Evolutionary conservation across 2,888 invertebrate genomes (phyloP).

Genomic region (Acanthopleura granulata): DNA sequence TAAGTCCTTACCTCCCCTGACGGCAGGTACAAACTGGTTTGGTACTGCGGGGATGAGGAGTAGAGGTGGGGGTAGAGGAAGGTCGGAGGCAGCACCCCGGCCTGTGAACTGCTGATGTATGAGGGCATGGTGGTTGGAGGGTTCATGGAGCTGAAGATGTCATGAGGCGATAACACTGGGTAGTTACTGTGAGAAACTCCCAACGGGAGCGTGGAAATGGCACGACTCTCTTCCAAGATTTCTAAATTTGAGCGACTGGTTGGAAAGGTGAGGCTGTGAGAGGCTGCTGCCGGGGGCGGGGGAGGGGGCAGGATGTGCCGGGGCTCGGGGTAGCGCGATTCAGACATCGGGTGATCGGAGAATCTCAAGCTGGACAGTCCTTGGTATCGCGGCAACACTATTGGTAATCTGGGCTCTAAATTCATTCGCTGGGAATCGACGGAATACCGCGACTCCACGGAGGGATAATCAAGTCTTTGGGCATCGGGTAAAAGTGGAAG

Average conservation of each 20-base stretch:
- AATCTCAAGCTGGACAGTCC: conserved; percentile 9
- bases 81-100: conserved; percentile 57
- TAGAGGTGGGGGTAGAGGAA: conserved; percentile 67
- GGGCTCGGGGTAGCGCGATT: conserved; percentile 40
- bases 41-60: conserved; percentile 54
- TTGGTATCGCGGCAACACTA: conserved; percentile 45
- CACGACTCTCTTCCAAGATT: conserved; percentile 55
- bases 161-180: conserved; percentile 48
- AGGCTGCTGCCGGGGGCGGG: conserved; percentile 31
- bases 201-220: conserved; percentile 46
- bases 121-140: conserved; percentile 40
- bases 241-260: conserved; percentile 53
- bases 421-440: conserved; percentile 32
- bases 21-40: conserved; percentile 48
- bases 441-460: conserved; percentile 39
- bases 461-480: conserved; percentile 40
- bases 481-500: conserved; percentile 46
- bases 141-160: conserved; percentile 43
- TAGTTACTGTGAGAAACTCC: conserved; percentile 37
- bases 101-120: conserved; percentile 51
- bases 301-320: conserved; percentile 39
- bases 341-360: conserved; percentile 31
- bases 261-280: conserved; percentile 42
- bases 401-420: conserved; percentile 38
- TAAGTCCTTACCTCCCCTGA: conserved; percentile 51